A percentile compares a stretch with the other conserved stretches of the same genome.
Conservation (phyloP, 2,888 invertebrate genomes). For the Luperina testacea region DNA sequence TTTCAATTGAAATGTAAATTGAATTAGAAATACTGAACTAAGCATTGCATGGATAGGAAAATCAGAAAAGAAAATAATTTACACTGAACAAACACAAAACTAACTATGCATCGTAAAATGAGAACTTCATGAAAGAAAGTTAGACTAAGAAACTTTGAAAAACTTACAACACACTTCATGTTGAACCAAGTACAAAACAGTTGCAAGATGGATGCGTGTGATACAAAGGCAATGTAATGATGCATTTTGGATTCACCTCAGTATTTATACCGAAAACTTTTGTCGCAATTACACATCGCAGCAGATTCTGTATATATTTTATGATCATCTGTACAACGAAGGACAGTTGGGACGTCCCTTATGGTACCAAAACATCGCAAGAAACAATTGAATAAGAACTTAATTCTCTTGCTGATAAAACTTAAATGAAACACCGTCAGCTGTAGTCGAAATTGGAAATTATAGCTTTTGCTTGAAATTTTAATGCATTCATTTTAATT, state of each 20-base stretch:
- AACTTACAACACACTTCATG: conserved; percentile 88
- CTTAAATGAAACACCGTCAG: conserved; percentile 55
- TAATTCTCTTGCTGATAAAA: conserved; percentile 64
- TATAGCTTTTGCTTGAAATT: conserved; percentile 58
- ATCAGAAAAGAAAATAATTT: not conserved
- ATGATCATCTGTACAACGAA: conserved; percentile 80
- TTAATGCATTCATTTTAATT: conserved; percentile 56
- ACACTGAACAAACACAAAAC: not conserved
- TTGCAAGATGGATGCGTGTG: conserved; percentile 74
- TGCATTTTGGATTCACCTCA: conserved; percentile 83
- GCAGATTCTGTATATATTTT: conserved; percentile 83
- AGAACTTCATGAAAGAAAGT: conserved; percentile 2
- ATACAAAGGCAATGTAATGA: conserved; percentile 83
- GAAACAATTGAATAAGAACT: conserved; percentile 59
- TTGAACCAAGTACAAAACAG: conserved; percentile 68
- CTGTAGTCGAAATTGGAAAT: conserved; percentile 61
- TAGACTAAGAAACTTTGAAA: conserved; percentile 43
- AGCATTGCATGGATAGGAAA: not conserved
- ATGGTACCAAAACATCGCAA: conserved; percentile 60
- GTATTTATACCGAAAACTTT: conserved; percentile 88
- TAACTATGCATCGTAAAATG: not conserved
- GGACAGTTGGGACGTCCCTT: conserved; percentile 77
- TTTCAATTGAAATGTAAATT: not conserved
- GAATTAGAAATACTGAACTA: not conserved
- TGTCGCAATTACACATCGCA: conserved; percentile 83